Base-by-base conservation (phyloP, 2,797 vertebrate genomes). In the Vultur gryphus region DNA sequence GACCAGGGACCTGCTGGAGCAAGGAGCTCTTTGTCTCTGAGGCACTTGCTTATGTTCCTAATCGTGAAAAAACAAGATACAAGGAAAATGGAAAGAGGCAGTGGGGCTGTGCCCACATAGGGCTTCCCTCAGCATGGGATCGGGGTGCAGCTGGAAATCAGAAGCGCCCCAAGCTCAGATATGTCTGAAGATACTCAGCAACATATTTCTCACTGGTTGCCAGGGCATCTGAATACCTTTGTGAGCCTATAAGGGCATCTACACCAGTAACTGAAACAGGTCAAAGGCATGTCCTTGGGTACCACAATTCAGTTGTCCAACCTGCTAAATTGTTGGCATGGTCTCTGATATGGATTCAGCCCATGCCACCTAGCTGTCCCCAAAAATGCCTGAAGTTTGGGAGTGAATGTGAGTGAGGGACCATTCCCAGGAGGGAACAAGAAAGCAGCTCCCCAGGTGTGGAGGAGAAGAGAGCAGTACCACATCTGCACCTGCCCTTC, bases 141-240 rank as follows among this genome's bases (percentile, higher is more conserved):
- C 10, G 6, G 13, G 11, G 16, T 51, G n/a, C n/a, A 72, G 18
- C 19, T 81, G 44, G 21, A 86, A 84, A 54, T 52, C 51, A 37
- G 13, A 71, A 78, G 17, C 48, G 5, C 4, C 13, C 31, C 21
- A 66, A 79, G 35, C 16, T 82, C 43, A 69, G 33, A 39, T 58
- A 41, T 26, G 2, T 65, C 51, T 89, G 49, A 80, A 90, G 49
- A 41, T 67, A 73, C 19, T 77, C 71, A 54, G 39, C 12, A 86
- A 81, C 10, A 8, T 44, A 41, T 54, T 80, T 90, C 46, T 72
- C 26, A 58, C 51, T 41, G 25, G 26, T 58, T 84, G 9, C 17
- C 0, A 0, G 5, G 26, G 3, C 20, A 33, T 37, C n/a, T 84
- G 33, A 80, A 52, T n/a, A 71, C 4, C 2, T 75, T 12, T 52